Conservation (phyloP, 2,888 invertebrate genomes). For the Macrosoma leucophasiata region DNA sequence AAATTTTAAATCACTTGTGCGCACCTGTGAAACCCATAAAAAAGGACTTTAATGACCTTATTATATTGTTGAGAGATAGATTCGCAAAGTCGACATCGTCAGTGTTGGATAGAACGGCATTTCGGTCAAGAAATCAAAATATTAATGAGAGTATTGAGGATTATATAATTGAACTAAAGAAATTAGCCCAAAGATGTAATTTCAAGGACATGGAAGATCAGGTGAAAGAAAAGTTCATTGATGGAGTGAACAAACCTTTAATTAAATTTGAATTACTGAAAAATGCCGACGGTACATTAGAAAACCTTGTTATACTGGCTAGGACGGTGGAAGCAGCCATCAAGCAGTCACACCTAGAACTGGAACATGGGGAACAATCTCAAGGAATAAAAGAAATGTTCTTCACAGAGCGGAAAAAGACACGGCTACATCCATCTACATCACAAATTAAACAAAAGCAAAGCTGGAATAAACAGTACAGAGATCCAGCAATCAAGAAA, state of each 20-base stretch:
- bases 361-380: not conserved
- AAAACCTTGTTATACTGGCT: not conserved
- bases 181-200: not conserved
- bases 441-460: not conserved
- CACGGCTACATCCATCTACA: not conserved
- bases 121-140: slow-evolving; percentile 1
- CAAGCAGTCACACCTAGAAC: not conserved
- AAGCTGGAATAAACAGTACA: no score
- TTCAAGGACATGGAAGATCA: slow-evolving; percentile 3
- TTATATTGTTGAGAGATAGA: no score
- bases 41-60: no score
- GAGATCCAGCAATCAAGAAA: no score
- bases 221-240: slow-evolving; percentile 3
- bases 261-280: slow-evolving; percentile 5
- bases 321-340: slow-evolving; percentile 5
- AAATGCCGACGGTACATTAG: not conserved
- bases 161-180: not conserved
- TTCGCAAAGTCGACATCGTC: not conserved
- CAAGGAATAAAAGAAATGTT: slow-evolving; percentile 1
- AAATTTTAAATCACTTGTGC: no score
- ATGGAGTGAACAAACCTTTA: not conserved
- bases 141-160: not conserved
- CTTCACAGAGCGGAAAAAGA: not conserved
- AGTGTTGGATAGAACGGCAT: slow-evolving; percentile 1
- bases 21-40: no score